Evolutionary conservation across 1,140 invertebrate species (phyloP).

Genomic region (Drosophila azteca): DNA sequence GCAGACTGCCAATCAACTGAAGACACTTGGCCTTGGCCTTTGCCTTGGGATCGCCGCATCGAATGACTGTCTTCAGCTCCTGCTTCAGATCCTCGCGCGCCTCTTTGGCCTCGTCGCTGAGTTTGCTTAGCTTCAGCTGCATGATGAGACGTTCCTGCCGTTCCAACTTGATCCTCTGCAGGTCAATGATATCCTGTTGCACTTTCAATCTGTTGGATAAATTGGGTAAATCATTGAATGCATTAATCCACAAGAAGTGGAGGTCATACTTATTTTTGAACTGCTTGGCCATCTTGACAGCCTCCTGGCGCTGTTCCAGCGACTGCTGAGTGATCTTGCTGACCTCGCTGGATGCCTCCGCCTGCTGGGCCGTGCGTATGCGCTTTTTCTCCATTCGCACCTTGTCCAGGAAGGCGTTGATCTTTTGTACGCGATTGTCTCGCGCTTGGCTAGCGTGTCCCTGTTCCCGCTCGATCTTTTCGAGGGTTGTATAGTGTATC

Average conservation of each 20-base stretch:
- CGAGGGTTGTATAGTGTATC: slow-evolving; percentile 79
- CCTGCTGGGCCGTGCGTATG: slow-evolving; percentile 29
- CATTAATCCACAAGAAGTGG: no score
- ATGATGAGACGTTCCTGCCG: slow-evolving; percentile 87
- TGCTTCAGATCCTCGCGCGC: slow-evolving; percentile 85
- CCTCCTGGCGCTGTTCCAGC: slow-evolving; percentile 45
- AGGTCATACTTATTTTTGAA: slow-evolving; percentile 68
- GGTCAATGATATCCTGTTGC: slow-evolving; percentile 87
- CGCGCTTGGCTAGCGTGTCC: slow-evolving; percentile 19
- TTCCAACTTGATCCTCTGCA: slow-evolving; percentile 87
- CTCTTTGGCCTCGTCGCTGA: slow-evolving; percentile 85
- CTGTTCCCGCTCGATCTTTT: slow-evolving; percentile 72
- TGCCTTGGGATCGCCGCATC: slow-evolving; percentile 85
- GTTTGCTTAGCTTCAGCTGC: slow-evolving; percentile 87
- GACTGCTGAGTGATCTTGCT: slow-evolving; percentile 36
- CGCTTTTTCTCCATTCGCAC: slow-evolving; percentile 77
- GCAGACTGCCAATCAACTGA: slow-evolving; percentile 84
- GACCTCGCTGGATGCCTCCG: background rate
- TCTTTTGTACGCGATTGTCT: slow-evolving; percentile 71
- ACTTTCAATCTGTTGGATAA: slow-evolving; percentile 84
- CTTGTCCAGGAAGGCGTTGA: slow-evolving; percentile 83
- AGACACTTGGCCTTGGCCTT: slow-evolving; percentile 86
- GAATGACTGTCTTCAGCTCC: slow-evolving; percentile 86
- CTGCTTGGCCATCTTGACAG: slow-evolving; percentile 69
- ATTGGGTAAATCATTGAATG: no score